Base-by-base conservation (phyloP, 2,797 vertebrate genomes). In the Clarias platycephalus region DNA sequence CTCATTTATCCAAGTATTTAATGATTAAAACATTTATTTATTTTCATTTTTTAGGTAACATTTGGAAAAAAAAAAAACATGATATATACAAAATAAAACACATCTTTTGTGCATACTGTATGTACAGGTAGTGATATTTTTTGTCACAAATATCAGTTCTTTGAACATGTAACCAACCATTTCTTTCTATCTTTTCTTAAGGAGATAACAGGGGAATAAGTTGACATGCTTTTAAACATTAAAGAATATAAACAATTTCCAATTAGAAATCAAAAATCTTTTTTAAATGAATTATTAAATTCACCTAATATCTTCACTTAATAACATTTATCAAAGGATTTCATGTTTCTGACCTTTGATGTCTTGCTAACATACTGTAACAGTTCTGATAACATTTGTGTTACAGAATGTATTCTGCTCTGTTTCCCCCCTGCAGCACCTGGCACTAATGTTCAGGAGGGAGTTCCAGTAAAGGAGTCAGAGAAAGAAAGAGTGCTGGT, bases 381-480 rank as follows among this genome's bases (percentile, higher is more conserved):
- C 31, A 79, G 26, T 10, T 10, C 64, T 75, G 22, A 83, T 63
- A 53, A 55, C 22, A n/a, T 1, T 49, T 2, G n/a, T 20, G 6
- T n/a, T n/a, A 22, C 8, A 26, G 57, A 80, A 63, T 18, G 26
- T 80, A 37, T 77, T 70, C 49, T 49, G 26, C 18, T 72, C 55
- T 79, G 20, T 26, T 79, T 58, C 62, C 44, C 7, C 34, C 22
- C 28, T 40, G 37, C 31, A 10, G 77, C 20, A 80, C 22, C 67
- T 63, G 28, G 1, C 40, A 84, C 40, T 81, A 60, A 85, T 74
- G 26, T 74, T 80, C 26, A 9, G 28, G 82, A 84, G 53, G 24
- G 31, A 70, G 71, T 31, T 37, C 24, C 31, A 60, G 62, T 55
- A 60, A 83, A 64, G 85, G 37, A 70, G 74, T 37, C 18, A 71